Conservation (phyloP, 2,797 vertebrate species). For the Stomatorhinus walkeri region DNA sequence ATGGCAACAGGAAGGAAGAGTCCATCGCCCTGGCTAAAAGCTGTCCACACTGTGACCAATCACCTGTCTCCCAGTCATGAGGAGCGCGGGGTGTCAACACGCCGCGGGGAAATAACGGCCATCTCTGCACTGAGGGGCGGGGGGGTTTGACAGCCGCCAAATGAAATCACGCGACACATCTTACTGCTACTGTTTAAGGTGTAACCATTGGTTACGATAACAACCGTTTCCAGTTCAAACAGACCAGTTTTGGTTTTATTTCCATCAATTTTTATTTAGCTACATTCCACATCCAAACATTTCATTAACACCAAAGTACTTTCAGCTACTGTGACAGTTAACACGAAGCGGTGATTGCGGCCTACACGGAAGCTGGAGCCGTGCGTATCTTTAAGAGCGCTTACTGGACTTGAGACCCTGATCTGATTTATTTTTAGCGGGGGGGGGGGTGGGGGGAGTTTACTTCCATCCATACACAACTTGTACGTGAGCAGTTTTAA, state of each 20-base stretch:
- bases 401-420: not conserved
- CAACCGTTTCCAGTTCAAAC: not conserved
- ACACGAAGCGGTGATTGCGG: not conserved
- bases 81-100: constrained; percentile 36
- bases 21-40: constrained; percentile 46
- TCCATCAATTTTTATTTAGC: not conserved
- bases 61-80: constrained; percentile 33
- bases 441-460: not conserved
- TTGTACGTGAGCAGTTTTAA: not conserved
- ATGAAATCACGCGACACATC: constrained; percentile 26
- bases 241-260: not conserved
- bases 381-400: not conserved
- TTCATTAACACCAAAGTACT: not conserved
- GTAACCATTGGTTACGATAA: not conserved
- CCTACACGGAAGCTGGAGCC: not conserved
- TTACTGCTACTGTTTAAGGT: not conserved
- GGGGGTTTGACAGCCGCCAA: constrained; percentile 25
- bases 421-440: not conserved
- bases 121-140: constrained; percentile 39
- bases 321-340: not conserved
- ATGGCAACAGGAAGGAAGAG: constrained; percentile 44
- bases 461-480: not conserved
- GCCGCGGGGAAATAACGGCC: constrained; percentile 51
- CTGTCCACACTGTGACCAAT: constrained; percentile 50
- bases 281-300: not conserved